These are phyloP conservation scores for Campoletis raptor DNA, from an alignment of 2,888 invertebrate genomes.

Conservation along the genomic window DNA sequence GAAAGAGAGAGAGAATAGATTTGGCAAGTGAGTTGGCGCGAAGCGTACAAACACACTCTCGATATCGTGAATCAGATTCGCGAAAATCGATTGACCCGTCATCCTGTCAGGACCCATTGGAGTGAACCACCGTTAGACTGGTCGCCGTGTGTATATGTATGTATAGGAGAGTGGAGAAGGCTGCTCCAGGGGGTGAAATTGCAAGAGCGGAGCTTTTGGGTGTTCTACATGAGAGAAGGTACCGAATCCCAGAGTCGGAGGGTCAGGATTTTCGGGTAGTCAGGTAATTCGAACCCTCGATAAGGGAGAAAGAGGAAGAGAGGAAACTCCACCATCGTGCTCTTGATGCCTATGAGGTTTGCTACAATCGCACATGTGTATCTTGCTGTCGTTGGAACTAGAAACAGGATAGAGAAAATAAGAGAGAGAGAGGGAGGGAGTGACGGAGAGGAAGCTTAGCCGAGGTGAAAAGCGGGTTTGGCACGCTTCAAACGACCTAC, in stretches of 20 bases:
- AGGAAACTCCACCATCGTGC: constrained; percentile 35
- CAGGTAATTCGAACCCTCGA: constrained; percentile 66
- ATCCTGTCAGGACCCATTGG: constrained; percentile 63
- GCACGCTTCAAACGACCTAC: constrained; percentile 82
- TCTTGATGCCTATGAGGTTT: constrained; percentile 61
- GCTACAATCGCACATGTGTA: constrained; percentile 40
- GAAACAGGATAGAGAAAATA: constrained; percentile 1
- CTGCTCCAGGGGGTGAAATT: constrained; percentile 46
- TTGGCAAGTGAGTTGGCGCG: constrained; percentile 7
- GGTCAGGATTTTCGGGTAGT: constrained; percentile 61
- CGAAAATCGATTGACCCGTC: constrained; percentile 70
- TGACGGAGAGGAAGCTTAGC: constrained; percentile 52
- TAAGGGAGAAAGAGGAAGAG: constrained; percentile 28
- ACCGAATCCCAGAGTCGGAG: constrained; percentile 51
- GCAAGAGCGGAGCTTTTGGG: constrained; percentile 59
- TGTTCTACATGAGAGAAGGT: constrained; percentile 55
- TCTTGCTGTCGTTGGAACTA: constrained; percentile 35
- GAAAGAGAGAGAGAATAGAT: constrained; percentile 17
- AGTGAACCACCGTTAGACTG: constrained; percentile 46
- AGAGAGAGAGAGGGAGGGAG: constrained; percentile 35
- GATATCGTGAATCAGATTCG: constrained; percentile 64
- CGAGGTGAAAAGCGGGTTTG: constrained; percentile 70
- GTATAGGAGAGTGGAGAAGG: constrained; percentile 43
- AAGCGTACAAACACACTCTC: constrained; percentile 38
- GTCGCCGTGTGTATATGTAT: constrained; percentile 3